A percentile compares a stretch with the other conserved stretches of the same genome.
Evolutionary conservation across 2,888 invertebrate species (phyloP).

Genomic region (Cheilosia soror): DNA sequence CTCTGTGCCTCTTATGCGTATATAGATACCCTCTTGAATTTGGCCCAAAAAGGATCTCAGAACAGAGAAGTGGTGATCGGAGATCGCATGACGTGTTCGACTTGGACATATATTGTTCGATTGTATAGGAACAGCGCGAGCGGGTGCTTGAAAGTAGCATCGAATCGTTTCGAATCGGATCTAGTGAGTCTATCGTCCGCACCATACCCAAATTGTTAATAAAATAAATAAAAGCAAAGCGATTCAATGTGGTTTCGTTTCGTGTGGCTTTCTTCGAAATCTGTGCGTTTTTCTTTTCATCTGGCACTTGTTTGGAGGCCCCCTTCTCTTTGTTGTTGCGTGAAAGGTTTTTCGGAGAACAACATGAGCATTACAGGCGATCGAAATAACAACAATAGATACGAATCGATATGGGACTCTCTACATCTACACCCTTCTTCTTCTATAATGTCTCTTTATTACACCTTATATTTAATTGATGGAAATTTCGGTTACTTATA

Average conservation of each 20-base stretch:
- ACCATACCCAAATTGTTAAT: conserved; percentile 68
- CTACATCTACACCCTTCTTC: conserved; percentile 48
- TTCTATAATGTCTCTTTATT: conserved; percentile 50
- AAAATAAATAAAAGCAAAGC: conserved; percentile 69
- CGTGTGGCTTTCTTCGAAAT: conserved; percentile 75
- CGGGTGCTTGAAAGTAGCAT: conserved; percentile 70
- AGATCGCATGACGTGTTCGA: conserved; percentile 52
- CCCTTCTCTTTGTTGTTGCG: conserved; percentile 37
- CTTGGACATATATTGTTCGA: conserved; percentile 39
- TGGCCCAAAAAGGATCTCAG: conserved; percentile 64
- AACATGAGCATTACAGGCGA: conserved; percentile 72
- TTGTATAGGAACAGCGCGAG: conserved; percentile 47
- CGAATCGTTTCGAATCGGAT: background rate
- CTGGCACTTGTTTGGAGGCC: conserved; percentile 62
- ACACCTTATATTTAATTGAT: conserved; percentile 58
- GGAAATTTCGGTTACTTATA: conserved; percentile 64
- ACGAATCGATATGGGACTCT: conserved; percentile 26
- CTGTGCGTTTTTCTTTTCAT: conserved; percentile 63
- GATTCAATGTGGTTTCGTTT: conserved; percentile 66
- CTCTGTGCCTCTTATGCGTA: conserved; percentile 23
- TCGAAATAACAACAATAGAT: conserved; percentile 69
- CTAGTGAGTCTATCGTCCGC: conserved; percentile 50
- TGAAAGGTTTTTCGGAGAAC: conserved; percentile 62
- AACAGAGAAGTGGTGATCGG: conserved; percentile 35
- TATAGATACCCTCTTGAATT: conserved; percentile 62